These are phyloP conservation scores for Chaenogobius annularis DNA, from an alignment of 2,113 vertebrate genomes.

Conservation along the genomic window DNA sequence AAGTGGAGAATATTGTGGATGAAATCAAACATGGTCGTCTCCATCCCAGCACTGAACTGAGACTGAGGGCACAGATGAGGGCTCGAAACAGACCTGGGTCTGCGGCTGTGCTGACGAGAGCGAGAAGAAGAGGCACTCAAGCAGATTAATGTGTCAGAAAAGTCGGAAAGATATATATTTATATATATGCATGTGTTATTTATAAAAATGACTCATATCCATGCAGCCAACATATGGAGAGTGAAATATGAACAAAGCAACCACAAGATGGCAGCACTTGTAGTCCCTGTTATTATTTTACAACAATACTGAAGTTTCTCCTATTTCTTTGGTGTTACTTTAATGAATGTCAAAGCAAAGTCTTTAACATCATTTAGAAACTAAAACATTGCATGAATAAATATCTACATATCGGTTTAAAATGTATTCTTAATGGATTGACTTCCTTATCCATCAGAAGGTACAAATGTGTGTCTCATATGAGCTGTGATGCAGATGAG, in stretches of 20 bases:
- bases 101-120: slow-evolving; percentile 22
- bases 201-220: background rate
- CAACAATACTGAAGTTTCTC: background rate
- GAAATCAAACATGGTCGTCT: slow-evolving; percentile 63
- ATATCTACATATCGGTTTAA: background rate
- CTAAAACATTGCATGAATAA: background rate
- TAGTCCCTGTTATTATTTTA: background rate
- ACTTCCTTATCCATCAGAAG: background rate
- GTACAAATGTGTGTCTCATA: background rate
- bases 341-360: background rate
- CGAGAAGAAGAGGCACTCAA: slow-evolving; percentile 43
- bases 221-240: background rate
- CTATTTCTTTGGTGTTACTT: background rate
- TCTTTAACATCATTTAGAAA: background rate
- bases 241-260: background rate
- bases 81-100: slow-evolving; percentile 4
- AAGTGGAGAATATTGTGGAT: slow-evolving; percentile 80
- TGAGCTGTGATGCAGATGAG: background rate
- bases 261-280: slow-evolving; percentile 48
- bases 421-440: background rate
- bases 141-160: slow-evolving; percentile 17
- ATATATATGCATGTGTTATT: background rate
- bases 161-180: background rate
- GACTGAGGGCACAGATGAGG: slow-evolving; percentile 34
- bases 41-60: slow-evolving; percentile 24